Evolutionary conservation across 1,140 invertebrate species (phyloP), one percentile per base, ranked within the genome.

Genomic region (Zaprionus lachaisei): DNA sequence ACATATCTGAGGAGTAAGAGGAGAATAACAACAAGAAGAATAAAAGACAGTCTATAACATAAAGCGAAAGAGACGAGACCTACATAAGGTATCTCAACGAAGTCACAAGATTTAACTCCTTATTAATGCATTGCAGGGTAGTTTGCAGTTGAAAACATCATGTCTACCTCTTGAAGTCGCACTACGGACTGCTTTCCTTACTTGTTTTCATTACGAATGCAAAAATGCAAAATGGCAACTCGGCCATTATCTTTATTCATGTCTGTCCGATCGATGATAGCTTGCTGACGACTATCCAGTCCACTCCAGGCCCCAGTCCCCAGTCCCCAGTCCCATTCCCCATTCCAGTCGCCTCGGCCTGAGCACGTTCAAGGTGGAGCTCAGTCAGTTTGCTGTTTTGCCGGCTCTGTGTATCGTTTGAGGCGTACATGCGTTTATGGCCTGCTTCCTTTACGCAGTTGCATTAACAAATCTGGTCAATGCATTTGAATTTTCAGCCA

Each of bases 151-250:
- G 41, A 7, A n/a, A 9, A 0, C 2, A 0, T 47, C 15, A 15
- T 7, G 2, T 17, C 1, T 17, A 7, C 6, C n/a, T 9, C 6
- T 47, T 47, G 15, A 17, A 47, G 41, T 47, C 41, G 2, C 41
- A 51, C 47, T 51, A 20, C 41, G 7, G n/a, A 47, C n/a, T 47
- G 47, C 47, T 51, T 51, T 51, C 47, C 47, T 51, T 51, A 51
- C 47, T 51, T 51, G 47, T 89, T 91, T 91, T 83, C 83, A 91
- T 91, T 91, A 90, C 86, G 83, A 90, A 90, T 90, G 86, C 86
- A 90, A 90, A 90, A 90, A 90, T 90, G 86, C 86, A 90, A 91
- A 90, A 90, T 91, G 86, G 86, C 83, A 83, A 82, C 72, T 67
- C 85, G 82, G 86, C 86, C 85, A 91, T 91, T 90, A 91, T 77